Conservation (phyloP, 2,113 vertebrate species). For the Acanthochromis polyacanthus region DNA sequence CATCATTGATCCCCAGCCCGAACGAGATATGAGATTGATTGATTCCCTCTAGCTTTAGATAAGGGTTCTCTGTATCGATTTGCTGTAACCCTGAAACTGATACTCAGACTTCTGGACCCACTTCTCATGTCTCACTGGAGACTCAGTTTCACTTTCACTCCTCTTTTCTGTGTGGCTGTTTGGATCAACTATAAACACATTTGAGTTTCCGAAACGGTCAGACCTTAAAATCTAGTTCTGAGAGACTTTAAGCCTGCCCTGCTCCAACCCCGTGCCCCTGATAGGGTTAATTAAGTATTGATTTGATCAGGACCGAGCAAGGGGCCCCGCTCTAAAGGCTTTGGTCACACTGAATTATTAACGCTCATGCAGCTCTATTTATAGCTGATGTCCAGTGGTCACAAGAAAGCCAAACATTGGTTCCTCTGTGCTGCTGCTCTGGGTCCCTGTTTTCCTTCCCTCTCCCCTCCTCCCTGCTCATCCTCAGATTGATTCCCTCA, state of each 20-base stretch:
- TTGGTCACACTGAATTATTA: conserved; percentile 77
- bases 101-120: too few relatives aligned
- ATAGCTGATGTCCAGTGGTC: conserved; percentile 57
- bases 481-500: conserved; percentile 46
- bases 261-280: conserved; percentile 13
- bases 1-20: too few relatives aligned
- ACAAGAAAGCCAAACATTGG: conserved; percentile 45
- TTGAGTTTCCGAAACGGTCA: neutral
- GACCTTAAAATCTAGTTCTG: neutral
- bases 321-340: conserved; percentile 47
- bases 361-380: conserved; percentile 69
- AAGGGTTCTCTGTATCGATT: too few relatives aligned
- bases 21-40: too few relatives aligned
- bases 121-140: neutral
- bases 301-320: conserved; percentile 63
- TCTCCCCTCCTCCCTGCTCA: neutral
- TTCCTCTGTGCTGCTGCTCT: neutral
- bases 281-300: conserved; percentile 73
- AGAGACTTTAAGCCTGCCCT: conserved; percentile 1
- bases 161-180: too few relatives aligned
- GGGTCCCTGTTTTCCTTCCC: neutral
- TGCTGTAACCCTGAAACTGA: too few relatives aligned
- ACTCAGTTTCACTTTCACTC: neutral
- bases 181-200: neutral
- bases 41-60: too few relatives aligned